Evolutionary conservation across 2,888 invertebrate genomes (phyloP), one percentile per base, ranked within the genome.

Genomic region (Stratiomys singularior): DNA sequence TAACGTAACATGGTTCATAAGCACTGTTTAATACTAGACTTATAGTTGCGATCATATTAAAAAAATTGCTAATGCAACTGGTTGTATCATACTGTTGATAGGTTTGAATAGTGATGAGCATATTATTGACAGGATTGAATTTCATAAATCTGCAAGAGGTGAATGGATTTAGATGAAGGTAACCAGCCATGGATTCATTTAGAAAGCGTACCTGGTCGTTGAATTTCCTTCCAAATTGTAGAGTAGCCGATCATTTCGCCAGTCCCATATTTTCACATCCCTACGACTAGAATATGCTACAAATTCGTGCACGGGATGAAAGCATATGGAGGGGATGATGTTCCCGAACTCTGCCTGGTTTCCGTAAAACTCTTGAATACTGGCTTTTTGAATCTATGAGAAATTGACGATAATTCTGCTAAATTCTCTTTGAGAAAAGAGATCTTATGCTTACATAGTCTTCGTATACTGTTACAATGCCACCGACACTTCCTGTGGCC

Each of bases 401-500:
- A 37, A 37, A 37, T n/a, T n/a, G n/a, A n/a, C n/a, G n/a, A n/a
- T 13, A 44, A 9, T 13, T 13, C 44, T 44, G 44, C 9, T 9
- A 44, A 44, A 44, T 9, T 44, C 9, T 44, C 7, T 44, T 44
- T 44, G 13, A 44, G 13, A 44, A 13, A 44, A 44, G 44, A 44
- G 15, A 18, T 15, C 23, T 25, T 5, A 30, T 18, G n/a, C 76
- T 47, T 64, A 76, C 76, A 46, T 76, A 76, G 11, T 76, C 28
- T 60, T 76, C 66, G 21, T 76, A 76, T 7, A 76, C 76, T 5
- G 76, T 76, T 21, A 76, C 76, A 27, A 64, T 64, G 23, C 76
- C 76, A n/a, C 76, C 76, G 18, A 76, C 76, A 25, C 76, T 76
- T 15, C 76, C 76, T 3, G 76, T 76, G 15, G 76, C 76, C 76